Percentiles rank a stretch among this genome's conserved stretches.
These are phyloP conservation scores for Sinentomon sp. DNA, from an alignment of 2,888 invertebrate genomes.

Conservation along the genomic window DNA sequence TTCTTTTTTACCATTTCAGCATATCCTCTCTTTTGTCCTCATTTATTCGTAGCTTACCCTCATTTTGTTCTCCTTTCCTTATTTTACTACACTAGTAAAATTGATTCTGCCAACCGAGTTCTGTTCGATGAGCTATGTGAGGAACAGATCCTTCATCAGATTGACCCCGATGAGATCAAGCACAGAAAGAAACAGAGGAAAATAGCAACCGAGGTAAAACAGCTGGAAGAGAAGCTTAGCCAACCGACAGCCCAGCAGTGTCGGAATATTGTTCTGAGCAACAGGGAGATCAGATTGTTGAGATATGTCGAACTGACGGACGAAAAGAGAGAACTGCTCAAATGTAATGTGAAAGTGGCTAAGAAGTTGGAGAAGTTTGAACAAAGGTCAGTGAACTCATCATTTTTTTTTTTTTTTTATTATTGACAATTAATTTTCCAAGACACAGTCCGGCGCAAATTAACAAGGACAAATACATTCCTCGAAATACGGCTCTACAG, in stretches of 20 bases:
- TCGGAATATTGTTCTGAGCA: conserved; percentile 57
- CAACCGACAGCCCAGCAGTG: conserved; percentile 32
- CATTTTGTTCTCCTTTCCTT: too few species aligned
- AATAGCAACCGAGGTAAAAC: conserved; percentile 68
- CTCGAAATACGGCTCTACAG: too few species aligned
- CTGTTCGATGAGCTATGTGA: conserved; percentile 59
- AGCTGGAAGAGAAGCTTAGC: conserved; percentile 43
- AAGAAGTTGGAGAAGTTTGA: conserved; percentile 72
- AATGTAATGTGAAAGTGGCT: conserved; percentile 70
- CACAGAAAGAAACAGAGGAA: conserved; percentile 64
- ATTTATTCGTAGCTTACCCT: too few species aligned
- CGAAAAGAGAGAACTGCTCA: conserved; percentile 70
- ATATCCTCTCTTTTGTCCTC: too few species aligned
- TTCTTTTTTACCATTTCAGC: too few species aligned
- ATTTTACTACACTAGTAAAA: too few species aligned
- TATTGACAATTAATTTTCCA: too few species aligned
- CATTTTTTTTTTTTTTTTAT: too few species aligned
- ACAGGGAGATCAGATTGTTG: conserved; percentile 62
- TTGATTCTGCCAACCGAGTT: conserved; percentile 34
- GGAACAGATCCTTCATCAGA: conserved; percentile 57
- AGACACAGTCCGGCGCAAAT: too few species aligned
- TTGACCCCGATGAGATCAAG: conserved; percentile 59
- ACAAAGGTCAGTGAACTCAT: too few species aligned
- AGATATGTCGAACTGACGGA: conserved; percentile 67
- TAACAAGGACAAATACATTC: too few species aligned